These are phyloP conservation scores for Dorcus hopei DNA, from an alignment of 2,888 invertebrate species.

Conservation along the genomic window DNA sequence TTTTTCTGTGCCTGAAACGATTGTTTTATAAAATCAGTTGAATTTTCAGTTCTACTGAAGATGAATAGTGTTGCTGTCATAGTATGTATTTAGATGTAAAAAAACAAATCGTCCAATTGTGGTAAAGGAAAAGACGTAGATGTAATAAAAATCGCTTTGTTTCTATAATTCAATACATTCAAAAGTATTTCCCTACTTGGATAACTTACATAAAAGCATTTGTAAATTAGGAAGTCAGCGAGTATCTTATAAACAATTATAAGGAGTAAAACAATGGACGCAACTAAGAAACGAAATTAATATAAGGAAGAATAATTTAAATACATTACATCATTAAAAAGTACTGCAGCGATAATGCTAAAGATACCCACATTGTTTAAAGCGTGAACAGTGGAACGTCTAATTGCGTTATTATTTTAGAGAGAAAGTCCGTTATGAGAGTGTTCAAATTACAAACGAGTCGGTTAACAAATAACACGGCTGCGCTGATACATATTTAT, in stretches of 20 bases:
- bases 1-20: too few species aligned
- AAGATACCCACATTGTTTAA: constrained; percentile 10
- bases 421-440: constrained; percentile 20
- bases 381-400: constrained; percentile 6
- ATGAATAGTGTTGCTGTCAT: too few species aligned
- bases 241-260: not conserved
- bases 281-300: not conserved
- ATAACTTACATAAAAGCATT: too few species aligned
- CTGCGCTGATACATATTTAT: constrained; percentile 34
- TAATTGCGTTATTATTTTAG: constrained; percentile 10
- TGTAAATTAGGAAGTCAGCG: not conserved
- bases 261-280: constrained; percentile 1
- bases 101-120: too few species aligned
- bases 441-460: constrained; percentile 32
- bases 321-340: constrained; percentile 5
- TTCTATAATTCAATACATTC: too few species aligned
- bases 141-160: too few species aligned
- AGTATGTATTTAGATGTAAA: too few species aligned
- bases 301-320: constrained; percentile 5
- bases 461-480: constrained; percentile 32
- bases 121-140: too few species aligned
- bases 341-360: not conserved
- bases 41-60: too few species aligned
- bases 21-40: too few species aligned
- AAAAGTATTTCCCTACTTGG: too few species aligned